A percentile compares a stretch with the other conserved stretches of the same genome.
phyloP scores from a whole-genome alignment of 2,797 vertebrate species.

The Pangasius sanitwongsei region DNA sequence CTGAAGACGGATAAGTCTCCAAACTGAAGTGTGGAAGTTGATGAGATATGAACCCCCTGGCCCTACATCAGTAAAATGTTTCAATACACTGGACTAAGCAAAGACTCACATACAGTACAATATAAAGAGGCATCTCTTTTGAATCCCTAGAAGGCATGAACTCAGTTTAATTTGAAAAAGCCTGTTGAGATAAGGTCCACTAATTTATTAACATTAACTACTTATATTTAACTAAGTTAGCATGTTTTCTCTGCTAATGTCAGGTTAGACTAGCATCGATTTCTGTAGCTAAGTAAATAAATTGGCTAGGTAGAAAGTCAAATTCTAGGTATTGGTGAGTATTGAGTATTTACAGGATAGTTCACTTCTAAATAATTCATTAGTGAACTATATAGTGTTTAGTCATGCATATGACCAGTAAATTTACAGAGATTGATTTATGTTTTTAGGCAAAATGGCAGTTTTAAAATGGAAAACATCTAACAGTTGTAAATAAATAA shows the following conservation, averaged over 20 bases:
- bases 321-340: not conserved
- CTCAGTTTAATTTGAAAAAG: not conserved
- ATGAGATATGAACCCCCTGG: not conserved
- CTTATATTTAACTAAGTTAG: not conserved
- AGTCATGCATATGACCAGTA: not conserved
- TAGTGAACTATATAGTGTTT: not conserved
- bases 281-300: not conserved
- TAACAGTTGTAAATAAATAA: not conserved
- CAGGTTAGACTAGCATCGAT: not conserved
- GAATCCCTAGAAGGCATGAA: not conserved
- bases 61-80: not conserved
- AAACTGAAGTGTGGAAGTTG: not conserved
- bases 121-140: not conserved
- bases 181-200: not conserved
- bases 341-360: not conserved
- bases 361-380: not conserved
- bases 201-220: not conserved
- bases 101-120: not conserved
- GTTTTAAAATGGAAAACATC: not conserved
- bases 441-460: not conserved
- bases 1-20: not conserved
- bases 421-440: not conserved
- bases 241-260: not conserved
- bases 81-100: not conserved
- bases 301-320: not conserved